Evolutionary conservation across 2,797 vertebrate genomes (phyloP), one percentile per base, ranked within the genome.

Genomic region (Fistularia commersonii): DNA sequence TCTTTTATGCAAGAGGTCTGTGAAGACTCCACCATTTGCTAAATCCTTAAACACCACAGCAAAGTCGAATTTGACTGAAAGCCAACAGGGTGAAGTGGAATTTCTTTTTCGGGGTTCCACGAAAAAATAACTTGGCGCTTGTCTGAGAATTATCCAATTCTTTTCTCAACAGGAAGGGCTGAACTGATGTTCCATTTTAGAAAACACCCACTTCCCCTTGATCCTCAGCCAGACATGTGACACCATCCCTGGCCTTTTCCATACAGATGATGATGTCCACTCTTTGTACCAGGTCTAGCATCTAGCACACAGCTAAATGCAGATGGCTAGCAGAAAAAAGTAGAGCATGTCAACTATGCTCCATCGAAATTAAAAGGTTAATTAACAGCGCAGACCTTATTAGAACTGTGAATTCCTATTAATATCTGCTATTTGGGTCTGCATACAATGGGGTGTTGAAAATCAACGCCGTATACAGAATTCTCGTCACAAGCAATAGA

Each of bases 81-180:
- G 59, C 62, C 53, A 11, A 74, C 81, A 79, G 42, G 67, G 39
- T 23, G 23, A 23, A 23, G 23, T 23, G 64, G 54, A 74, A 77
- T 77, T 80, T 83, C 48, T 45, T 13, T 77, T 77, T 76, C 56
- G 59, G 33, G 70, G 74, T 79, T 74, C 74, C 11, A 74, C 72
- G 69, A 51, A 43, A 45, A 39, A 10, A 56, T 9, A 48, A 50
- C 51, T 23, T 12, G 40, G 40, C 15, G 61, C 61, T 82, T 63
- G 64, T 69, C 51, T 45, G 49, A 64, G 62, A 74, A 73, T 66
- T 79, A 79, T 72, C 50, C 64, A 65, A 63, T 79, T 84, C 69
- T 74, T 55, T 76, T 57, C 51, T 53, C 76, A 85, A 90, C 84
- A 89, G 86, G 87, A 89, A 90, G 87, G 86, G 87, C 79, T 89